These are phyloP conservation scores for Melieria picta DNA, from an alignment of 2,888 invertebrate genomes.

Conservation along the genomic window DNA sequence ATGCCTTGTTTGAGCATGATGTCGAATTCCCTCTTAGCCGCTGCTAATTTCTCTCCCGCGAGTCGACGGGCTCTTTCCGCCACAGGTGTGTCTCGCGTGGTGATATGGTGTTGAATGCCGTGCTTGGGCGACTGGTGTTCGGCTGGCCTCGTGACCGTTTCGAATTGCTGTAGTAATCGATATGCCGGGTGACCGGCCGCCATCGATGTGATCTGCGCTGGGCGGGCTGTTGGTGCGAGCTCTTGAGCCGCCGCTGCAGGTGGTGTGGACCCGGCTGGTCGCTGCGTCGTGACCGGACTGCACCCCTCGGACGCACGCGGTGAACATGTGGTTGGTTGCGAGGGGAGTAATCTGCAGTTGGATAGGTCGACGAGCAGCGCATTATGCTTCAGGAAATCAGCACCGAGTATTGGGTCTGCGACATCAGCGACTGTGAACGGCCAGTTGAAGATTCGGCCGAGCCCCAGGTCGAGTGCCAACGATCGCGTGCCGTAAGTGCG, in stretches of 20 bases:
- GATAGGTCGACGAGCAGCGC: constrained; percentile 35
- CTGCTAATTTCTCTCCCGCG: constrained; percentile 7
- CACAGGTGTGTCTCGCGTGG: too few species aligned
- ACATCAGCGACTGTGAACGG: constrained; percentile 44
- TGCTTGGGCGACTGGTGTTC: too few species aligned
- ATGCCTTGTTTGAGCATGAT: neutral
- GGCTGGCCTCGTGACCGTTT: too few species aligned
- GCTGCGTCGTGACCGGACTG: neutral
- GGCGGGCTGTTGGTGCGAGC: too few species aligned
- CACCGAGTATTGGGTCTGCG: constrained; percentile 41
- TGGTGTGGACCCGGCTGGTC: neutral
- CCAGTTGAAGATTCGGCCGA: constrained; percentile 42
- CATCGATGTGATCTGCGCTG: too few species aligned
- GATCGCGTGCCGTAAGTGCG: constrained; percentile 36
- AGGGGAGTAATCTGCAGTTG: constrained; percentile 3
- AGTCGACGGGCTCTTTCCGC: too few species aligned
- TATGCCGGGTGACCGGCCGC: too few species aligned
- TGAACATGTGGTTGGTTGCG: neutral
- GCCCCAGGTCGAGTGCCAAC: constrained; percentile 6
- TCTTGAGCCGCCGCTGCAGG: constrained; percentile 16
- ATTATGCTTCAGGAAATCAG: constrained; percentile 40
- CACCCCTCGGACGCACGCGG: too few species aligned
- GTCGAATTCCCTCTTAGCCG: constrained; percentile 2
- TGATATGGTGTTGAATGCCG: too few species aligned
- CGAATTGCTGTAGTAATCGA: too few species aligned